Conservation (phyloP, 2,113 vertebrate genomes). For the Pygathrix nemaeus region DNA sequence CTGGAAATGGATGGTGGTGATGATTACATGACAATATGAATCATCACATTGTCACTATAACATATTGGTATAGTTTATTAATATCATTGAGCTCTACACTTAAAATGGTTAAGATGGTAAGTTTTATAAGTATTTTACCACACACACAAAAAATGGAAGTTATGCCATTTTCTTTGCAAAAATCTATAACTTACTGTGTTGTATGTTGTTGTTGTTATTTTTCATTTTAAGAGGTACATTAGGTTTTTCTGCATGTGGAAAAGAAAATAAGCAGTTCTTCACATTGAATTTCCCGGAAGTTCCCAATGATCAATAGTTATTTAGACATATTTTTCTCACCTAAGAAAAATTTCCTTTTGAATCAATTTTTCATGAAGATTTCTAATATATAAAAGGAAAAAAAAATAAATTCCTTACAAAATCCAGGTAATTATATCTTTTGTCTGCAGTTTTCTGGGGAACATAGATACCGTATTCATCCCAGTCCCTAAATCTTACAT, state of each 20-base stretch:
- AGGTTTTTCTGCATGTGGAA: neutral
- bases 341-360: neutral
- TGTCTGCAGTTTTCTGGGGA: neutral
- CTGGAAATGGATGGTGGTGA: neutral
- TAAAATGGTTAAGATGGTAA: neutral
- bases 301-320: neutral
- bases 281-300: neutral
- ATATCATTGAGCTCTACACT: neutral
- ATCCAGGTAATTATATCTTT: neutral
- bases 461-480: neutral
- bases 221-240: neutral
- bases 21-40: neutral
- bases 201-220: neutral
- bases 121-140: neutral
- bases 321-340: neutral
- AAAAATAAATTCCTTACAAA: constrained; percentile 23
- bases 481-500: neutral
- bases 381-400: neutral
- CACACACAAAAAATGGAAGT: neutral
- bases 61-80: too few relatives aligned
- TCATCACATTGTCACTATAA: too few relatives aligned
- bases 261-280: neutral
- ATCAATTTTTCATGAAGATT: constrained; percentile 12
- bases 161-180: neutral
- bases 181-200: neutral